Percentiles rank a stretch among this genome's conserved stretches.
Evolutionary conservation across 2,888 invertebrate species (phyloP).

Genomic region (Ceraclea dissimilis): DNA sequence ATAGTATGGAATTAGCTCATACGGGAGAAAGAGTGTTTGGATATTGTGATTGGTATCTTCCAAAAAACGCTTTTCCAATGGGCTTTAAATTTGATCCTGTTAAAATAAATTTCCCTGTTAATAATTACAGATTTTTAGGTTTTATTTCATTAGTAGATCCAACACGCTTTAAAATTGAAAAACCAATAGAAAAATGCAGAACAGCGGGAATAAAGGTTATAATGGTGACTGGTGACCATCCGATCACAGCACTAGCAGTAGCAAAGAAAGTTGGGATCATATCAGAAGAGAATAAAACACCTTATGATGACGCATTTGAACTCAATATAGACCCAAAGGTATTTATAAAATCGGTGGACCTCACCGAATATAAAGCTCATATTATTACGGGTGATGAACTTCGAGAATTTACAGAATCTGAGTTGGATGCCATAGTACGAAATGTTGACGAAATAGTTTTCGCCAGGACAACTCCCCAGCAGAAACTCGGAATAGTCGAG

Average conservation of each 20-base stretch:
- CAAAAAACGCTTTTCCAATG: constrained; percentile 42
- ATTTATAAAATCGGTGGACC: constrained; percentile 34
- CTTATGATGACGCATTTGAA: constrained; percentile 63
- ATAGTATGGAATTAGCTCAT: constrained; percentile 72
- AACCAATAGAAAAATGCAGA: constrained; percentile 58
- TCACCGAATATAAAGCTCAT: constrained; percentile 43
- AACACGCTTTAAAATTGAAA: constrained; percentile 56
- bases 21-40: constrained; percentile 82
- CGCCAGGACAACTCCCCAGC: constrained; percentile 63
- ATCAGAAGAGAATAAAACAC: constrained; percentile 49
- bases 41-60: constrained; percentile 66
- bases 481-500: constrained; percentile 64
- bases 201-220: constrained; percentile 64
- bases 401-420: constrained; percentile 46
- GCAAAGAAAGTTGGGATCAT: constrained; percentile 61
- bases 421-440: constrained; percentile 51
- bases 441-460: constrained; percentile 66
- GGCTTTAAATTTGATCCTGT: constrained; percentile 52
- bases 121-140: constrained; percentile 52
- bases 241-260: constrained; percentile 65
- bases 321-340: constrained; percentile 42
- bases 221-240: constrained; percentile 70
- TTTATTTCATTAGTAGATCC: constrained; percentile 68
- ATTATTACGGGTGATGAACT: constrained; percentile 49
- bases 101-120: constrained; percentile 58